Evolutionary conservation across 1,140 invertebrate species (phyloP), one percentile per base, ranked within the genome.

Genomic region (Pteromalus puparum): DNA sequence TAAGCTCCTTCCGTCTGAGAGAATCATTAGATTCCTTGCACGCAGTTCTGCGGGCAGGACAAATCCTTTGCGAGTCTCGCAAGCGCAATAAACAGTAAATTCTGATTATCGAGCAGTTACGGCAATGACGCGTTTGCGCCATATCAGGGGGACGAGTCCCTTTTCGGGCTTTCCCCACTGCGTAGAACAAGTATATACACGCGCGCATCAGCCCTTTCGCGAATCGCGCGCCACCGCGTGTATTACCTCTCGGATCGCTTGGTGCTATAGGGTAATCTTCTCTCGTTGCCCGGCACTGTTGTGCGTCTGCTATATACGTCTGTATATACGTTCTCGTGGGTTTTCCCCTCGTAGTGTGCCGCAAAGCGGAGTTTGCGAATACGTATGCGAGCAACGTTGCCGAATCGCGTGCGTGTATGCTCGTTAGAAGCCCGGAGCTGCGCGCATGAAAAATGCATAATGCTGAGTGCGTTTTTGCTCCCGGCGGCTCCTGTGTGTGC

Each of bases 131-230:
- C 24, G 74, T 76, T 46, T 48, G 5, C 21, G 15, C 34, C 12
- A 10, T 24, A 21, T 24, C 48, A 10, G 42, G 73, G 73, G 74
- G 42, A 48, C 26, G n/a, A 24, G 21, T 24, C 53, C 30, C 12
- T 13, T 38, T 13, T 38, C 46, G 26, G 42, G 73, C 21, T 76
- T 46, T 76, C 42, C 74, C 38, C 74, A 24, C 38, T 21, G 73
- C 72, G 26, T n/a, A 28, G 81, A 85, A 84, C 86, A 46, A 83
- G 84, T 74, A 48, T 65, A 10, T 61, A 65, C 38, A 26, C 10
- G n/a, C 9, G 42, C 46, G 61, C 75, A 80, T 48, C 75, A 82
- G 81, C 76, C 78, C 72, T 86, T 85, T 78, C 81, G 48, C 72
- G 30, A 65, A 74, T n/a, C 21, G 12, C 26, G n/a, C 21, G 73